Percentiles rank a stretch among this genome's conserved stretches.
These are phyloP conservation scores for Zosterops lateralis DNA, from an alignment of 2,113 vertebrate species.

Conservation along the genomic window DNA sequence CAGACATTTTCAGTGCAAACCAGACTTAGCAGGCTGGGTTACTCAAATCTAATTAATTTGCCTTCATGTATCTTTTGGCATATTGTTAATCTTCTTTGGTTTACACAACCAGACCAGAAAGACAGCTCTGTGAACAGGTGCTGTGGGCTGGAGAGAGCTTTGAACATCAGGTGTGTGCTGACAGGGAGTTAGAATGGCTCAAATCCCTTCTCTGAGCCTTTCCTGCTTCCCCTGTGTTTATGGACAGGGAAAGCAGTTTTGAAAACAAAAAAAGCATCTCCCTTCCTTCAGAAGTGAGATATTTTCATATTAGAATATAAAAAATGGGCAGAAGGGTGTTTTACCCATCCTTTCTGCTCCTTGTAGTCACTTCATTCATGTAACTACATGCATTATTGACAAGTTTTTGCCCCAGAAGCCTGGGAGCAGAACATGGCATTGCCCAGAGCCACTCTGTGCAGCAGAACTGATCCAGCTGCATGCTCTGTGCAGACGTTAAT, in stretches of 20 bases:
- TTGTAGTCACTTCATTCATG: accelerated
- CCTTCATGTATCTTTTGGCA: not conserved
- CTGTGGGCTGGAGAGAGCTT: not conserved
- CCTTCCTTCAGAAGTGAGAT: not conserved
- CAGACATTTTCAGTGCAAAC: not conserved
- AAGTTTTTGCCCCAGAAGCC: not conserved
- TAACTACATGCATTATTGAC: accelerated
- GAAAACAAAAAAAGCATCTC: not conserved
- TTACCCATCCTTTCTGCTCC: not conserved
- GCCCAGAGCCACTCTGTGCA: not conserved
- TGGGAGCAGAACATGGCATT: not conserved
- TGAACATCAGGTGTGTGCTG: not conserved
- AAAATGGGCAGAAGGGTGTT: not conserved
- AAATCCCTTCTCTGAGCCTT: not conserved
- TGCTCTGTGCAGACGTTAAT: not conserved
- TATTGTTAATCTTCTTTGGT: not conserved
- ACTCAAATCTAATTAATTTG: not conserved
- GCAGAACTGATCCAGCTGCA: not conserved
- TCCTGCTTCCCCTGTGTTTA: not conserved
- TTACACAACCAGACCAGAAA: not conserved
- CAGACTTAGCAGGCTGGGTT: not conserved
- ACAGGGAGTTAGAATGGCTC: not conserved
- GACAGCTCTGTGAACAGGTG: not conserved
- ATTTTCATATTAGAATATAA: not conserved
- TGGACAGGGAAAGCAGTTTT: not conserved